phyloP scores from a whole-genome alignment of 92 coral and sea anemone species.

The Palythoa heliodiscus region DNA sequence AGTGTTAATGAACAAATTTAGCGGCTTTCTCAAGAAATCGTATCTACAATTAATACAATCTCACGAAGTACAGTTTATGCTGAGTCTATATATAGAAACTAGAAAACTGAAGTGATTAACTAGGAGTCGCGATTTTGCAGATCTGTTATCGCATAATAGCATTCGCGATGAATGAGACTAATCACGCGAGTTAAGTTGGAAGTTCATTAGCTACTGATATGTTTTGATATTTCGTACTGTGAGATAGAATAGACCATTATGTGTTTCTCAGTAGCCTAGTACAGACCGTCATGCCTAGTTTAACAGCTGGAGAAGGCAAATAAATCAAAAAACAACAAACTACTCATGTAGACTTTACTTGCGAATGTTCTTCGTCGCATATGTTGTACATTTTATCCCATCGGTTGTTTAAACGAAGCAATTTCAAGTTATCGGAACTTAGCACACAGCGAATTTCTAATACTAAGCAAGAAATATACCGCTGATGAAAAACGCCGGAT shows the following conservation, averaged over 20 bases:
- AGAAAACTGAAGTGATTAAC: not conserved
- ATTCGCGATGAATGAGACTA: slow-evolving; percentile 4
- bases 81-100: not conserved
- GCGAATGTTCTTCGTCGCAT: not conserved
- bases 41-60: slow-evolving; percentile 3
- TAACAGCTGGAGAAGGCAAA: slow-evolving; percentile 29
- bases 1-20: slow-evolving; percentile 19
- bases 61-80: not conserved
- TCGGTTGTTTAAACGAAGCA: not conserved
- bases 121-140: not conserved
- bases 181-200: slow-evolving; percentile 11
- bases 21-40: not conserved
- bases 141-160: not conserved
- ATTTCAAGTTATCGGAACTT: not conserved
- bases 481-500: not conserved
- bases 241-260: slow-evolving; percentile 23
- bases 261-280: not conserved
- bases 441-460: not conserved
- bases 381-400: not conserved
- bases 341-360: not conserved
- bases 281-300: slow-evolving; percentile 7
- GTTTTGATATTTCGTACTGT: slow-evolving; percentile 15
- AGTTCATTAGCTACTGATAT: slow-evolving; percentile 9
- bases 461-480: too few species aligned
- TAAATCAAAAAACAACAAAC: not conserved